phyloP scores from a whole-genome alignment of 2,797 vertebrate genomes.

The Anguilla marmorata region DNA sequence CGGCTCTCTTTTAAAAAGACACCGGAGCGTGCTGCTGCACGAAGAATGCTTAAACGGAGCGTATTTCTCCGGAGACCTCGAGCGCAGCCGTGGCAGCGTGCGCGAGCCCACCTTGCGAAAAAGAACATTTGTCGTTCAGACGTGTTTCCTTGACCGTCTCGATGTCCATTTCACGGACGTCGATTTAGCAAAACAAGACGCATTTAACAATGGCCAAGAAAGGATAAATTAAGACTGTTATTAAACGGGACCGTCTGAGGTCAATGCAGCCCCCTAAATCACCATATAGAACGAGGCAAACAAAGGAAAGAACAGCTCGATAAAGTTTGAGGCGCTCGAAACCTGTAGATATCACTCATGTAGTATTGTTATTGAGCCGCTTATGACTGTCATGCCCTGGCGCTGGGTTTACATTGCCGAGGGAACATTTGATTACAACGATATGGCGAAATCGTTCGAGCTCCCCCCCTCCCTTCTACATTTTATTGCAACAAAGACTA shows the following conservation, averaged over 20 bases:
- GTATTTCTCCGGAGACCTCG: neutral
- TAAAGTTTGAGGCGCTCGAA: neutral
- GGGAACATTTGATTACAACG: neutral
- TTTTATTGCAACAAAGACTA: neutral
- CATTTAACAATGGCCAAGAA: neutral
- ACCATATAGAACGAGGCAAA: neutral
- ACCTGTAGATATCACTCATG: neutral
- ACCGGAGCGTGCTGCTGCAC: neutral
- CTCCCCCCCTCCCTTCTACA: neutral
- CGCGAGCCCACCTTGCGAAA: neutral
- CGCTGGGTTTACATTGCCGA: neutral
- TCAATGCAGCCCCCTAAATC: neutral
- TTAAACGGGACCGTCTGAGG: neutral
- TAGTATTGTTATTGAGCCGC: neutral
- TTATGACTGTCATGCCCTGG: neutral
- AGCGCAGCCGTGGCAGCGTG: neutral
- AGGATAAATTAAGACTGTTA: neutral
- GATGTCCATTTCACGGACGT: neutral
- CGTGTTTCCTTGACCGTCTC: neutral
- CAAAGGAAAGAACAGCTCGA: neutral
- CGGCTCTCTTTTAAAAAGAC: neutral
- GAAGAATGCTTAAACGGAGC: neutral
- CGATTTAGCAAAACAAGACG: neutral
- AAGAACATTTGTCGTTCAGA: neutral
- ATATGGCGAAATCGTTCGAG: neutral